These are phyloP conservation scores for Rosalia funebris DNA, from an alignment of 2,888 invertebrate genomes.

Conservation along the genomic window DNA sequence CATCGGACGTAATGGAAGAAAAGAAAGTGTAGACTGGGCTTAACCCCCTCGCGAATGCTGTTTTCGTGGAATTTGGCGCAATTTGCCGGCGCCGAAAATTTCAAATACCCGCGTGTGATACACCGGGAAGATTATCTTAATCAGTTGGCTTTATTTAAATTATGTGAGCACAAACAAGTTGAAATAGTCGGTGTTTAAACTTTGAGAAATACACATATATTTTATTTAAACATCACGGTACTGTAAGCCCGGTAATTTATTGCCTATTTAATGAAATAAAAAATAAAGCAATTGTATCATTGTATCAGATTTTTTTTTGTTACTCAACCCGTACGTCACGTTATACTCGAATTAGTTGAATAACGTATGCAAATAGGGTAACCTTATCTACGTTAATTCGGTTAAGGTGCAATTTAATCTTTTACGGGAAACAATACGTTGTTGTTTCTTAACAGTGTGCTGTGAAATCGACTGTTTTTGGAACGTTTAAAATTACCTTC, in stretches of 20 bases:
- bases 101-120: slow-evolving; percentile 20
- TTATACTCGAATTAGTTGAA: slow-evolving; percentile 25
- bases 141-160: slow-evolving; percentile 30
- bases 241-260: slow-evolving; percentile 33
- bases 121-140: slow-evolving; percentile 24
- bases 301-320: slow-evolving; percentile 33
- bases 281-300: slow-evolving; percentile 37
- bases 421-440: neutral
- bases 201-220: slow-evolving; percentile 21
- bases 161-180: slow-evolving; percentile 27
- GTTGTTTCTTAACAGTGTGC: too few relatives aligned
- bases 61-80: slow-evolving; percentile 5
- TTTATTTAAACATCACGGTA: slow-evolving; percentile 22
- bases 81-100: slow-evolving; percentile 3
- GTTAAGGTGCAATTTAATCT: slow-evolving; percentile 7
- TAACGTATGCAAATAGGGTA: slow-evolving; percentile 17
- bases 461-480: too few relatives aligned
- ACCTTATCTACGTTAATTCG: slow-evolving; percentile 21
- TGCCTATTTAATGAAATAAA: slow-evolving; percentile 35
- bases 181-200: slow-evolving; percentile 19
- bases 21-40: too few relatives aligned
- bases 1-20: too few relatives aligned
- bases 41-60: too few relatives aligned
- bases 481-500: too few relatives aligned
- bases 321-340: slow-evolving; percentile 22